Evolutionary conservation across 1,140 invertebrate genomes (phyloP), one percentile per base, ranked within the genome.

Genomic region (Antheraea pernyi): DNA sequence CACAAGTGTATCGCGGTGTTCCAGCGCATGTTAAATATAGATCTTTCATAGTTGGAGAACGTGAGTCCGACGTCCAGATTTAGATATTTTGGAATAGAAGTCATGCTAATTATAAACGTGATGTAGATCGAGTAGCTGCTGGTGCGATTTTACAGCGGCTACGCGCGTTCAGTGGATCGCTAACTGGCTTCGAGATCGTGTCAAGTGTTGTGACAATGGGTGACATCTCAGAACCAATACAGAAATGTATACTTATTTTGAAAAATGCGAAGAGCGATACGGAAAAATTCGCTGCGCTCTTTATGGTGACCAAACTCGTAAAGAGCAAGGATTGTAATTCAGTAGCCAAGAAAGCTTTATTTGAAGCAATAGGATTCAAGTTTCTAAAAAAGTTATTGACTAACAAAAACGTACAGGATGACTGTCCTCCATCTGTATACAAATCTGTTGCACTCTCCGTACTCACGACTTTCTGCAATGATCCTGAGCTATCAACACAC

Each of bases 281-380:
- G 0, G 97, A 98, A 91, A 98, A 98, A 90, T 97, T 98, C 89
- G 97, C 97, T 8, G 97, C 96, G 0, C 92, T 98, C 3, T 97
- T 98, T 84, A 96, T 98, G 95, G 97, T 98, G 36, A 97, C 97
- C 0, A 98, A 98, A 88, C 82, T 98, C 64, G 95, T 98, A 8
- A 97, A 97, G 86, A 95, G 94, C 67, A 96, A 96, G 80, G 95
- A 97, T 75, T 96, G 97, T 80, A 95, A 95, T 70, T 85, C 95
- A 2, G 86, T 91, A 10, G 94, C 95, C 9, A 97, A 97, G 79
- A 96, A 95, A 80, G 92, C 96, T n/a, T 91, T 98, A 0, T 98
- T 98, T 80, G 96, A 98, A 91, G 96, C 96, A 0, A 98, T 98
- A 74, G 97, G 97, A 0, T 96, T 97, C 66, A 94, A 96, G 68